A percentile compares a stretch with the other conserved stretches of the same genome.
Evolutionary conservation across 2,888 invertebrate species (phyloP).

Genomic region (Brachypterus glaber): DNA sequence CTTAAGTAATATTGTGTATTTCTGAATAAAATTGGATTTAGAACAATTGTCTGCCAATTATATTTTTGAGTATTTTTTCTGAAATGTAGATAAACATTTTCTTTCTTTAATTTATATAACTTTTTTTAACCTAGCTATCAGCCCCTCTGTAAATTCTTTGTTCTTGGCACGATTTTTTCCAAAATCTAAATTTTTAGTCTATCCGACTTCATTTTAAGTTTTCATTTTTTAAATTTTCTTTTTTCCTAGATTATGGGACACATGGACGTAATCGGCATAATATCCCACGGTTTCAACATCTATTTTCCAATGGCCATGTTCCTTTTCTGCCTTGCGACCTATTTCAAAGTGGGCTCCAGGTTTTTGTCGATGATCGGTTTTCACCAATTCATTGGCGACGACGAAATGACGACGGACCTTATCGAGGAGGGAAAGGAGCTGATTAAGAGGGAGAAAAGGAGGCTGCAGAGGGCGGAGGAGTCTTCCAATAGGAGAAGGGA

Average conservation of each 20-base stretch:
- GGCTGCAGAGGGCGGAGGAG: constrained; percentile 72
- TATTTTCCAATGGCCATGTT: constrained; percentile 98
- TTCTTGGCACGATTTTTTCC: no score
- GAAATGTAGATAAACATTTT: no score
- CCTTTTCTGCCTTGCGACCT: constrained; percentile 85
- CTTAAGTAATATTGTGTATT: neutral
- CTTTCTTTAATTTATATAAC: no score
- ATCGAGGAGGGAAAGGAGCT: constrained; percentile 91
- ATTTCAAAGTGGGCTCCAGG: constrained; percentile 86
- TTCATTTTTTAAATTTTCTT: neutral
- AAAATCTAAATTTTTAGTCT: neutral
- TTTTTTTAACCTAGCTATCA: no score
- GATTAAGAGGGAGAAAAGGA: constrained; percentile 81
- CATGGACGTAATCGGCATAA: constrained; percentile 95
- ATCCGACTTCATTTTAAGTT: neutral
- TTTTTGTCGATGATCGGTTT: constrained; percentile 85
- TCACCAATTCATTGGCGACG: constrained; percentile 94
- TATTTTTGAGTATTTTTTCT: no score
- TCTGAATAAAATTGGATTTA: constrained; percentile 3
- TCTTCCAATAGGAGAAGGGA: constrained; percentile 64
- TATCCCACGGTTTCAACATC: constrained; percentile 96
- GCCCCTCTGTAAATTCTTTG: no score
- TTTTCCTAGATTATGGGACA: constrained; percentile 86
- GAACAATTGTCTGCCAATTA: no score
- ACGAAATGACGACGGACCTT: constrained; percentile 85